Conservation (phyloP, 2,797 vertebrate species). For the Halcyon badia region DNA sequence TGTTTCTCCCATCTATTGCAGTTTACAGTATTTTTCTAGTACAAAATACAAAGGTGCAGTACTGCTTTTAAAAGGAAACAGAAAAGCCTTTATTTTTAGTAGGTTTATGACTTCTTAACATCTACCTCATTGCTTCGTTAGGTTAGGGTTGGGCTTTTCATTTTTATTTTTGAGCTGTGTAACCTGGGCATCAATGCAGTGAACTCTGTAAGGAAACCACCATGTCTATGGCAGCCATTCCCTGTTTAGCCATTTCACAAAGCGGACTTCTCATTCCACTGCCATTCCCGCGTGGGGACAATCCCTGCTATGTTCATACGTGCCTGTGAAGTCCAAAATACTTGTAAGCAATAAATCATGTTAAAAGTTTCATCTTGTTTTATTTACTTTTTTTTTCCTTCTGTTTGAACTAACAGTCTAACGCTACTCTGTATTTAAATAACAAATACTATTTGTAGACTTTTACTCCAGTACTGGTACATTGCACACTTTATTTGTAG, state of each 20-base stretch:
- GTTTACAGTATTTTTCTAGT: constrained; percentile 7
- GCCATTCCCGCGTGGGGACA: neutral
- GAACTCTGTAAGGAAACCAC: neutral
- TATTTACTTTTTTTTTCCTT: neutral
- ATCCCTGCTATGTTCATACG: neutral
- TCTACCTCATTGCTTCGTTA: neutral
- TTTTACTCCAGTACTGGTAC: neutral
- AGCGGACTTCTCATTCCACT: neutral
- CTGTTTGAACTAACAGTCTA: neutral
- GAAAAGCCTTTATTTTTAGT: neutral
- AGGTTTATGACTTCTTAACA: neutral
- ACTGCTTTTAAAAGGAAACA: constrained; percentile 3
- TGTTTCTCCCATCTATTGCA: neutral
- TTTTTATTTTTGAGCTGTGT: neutral
- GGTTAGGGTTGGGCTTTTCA: neutral
- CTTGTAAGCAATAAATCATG: neutral
- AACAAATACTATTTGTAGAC: neutral
- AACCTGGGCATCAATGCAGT: neutral
- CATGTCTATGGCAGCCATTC: neutral
- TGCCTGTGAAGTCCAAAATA: neutral
- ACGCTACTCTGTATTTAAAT: neutral
- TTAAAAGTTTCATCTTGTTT: neutral
- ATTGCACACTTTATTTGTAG: neutral
- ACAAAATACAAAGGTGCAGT: constrained; percentile 8
- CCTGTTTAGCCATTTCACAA: neutral